Base-by-base conservation (phyloP, 2,888 invertebrate species). In the Odontocerum albicorne region DNA sequence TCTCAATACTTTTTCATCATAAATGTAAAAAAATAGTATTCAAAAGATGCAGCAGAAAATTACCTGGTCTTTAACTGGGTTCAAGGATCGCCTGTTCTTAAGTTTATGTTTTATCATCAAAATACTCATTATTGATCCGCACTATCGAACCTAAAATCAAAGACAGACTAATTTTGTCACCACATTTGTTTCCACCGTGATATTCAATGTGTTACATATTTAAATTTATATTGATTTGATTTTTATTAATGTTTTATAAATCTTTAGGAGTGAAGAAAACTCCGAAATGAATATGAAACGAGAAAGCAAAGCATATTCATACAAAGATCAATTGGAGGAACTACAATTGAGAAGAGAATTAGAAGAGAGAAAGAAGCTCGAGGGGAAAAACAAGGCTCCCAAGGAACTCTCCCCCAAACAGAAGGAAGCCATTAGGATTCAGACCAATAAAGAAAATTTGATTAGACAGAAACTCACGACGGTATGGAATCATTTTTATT, bases 301-400 rank as follows among this genome's bases (percentile, higher is more conserved):
- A 12, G 98, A 98, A 70, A 97, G 94, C 71, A 97, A 96, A 73
- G 92, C 88, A 1, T 98, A 98, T 71, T 94, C 95, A 59, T 96
- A 93, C 71, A 93, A 95, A 68, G 98, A 98, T 59, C 98, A 99
- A 70, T 80, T 95, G 66, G 97, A 96, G 66, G 98, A 98, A 70
- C 71, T 95, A 63, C 93, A 96, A 67, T 75, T 97, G 49, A 80
- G 92, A n/a, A 85, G 93, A 57, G 96, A 97, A 73, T 75, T 96
- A 15, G 96, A 96, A 64, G 95, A 94, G 64, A 94, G 94, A 71
- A 85, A 86, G 49, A 84, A 85, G 20, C 83, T 82, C 55, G 89
- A 91, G 65, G 92, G 92, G 1, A 91, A 89, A 70, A 71, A 85
- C 32, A 88, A 87, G 64, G 86, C 84, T 38, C 84, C 85, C 12